phyloP scores from a whole-genome alignment of 2,888 invertebrate genomes.

The Allygus modestus region DNA sequence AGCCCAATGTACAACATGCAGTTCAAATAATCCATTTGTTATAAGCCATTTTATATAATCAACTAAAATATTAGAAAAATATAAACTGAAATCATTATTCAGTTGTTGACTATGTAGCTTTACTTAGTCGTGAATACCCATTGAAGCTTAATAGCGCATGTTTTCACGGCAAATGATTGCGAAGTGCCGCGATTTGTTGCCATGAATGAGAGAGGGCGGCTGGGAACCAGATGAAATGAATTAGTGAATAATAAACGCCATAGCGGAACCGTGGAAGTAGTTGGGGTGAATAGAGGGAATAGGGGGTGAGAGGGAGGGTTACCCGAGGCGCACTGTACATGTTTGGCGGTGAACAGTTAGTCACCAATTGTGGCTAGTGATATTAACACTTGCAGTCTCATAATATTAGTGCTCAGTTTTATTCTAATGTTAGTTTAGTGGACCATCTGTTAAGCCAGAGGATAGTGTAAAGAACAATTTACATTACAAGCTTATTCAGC shows the following conservation, averaged over 20 bases:
- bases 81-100: too few relatives aligned
- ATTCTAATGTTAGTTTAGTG: too few relatives aligned
- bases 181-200: slow-evolving; percentile 1
- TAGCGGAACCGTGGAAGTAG: neutral
- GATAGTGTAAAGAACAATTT: too few relatives aligned
- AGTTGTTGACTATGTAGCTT: too few relatives aligned
- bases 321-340: neutral
- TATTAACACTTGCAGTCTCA: neutral
- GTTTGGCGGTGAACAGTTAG: neutral
- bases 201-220: slow-evolving; percentile 8
- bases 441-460: too few relatives aligned
- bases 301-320: neutral
- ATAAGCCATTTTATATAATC: too few relatives aligned
- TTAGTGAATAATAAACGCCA: slow-evolving; percentile 43
- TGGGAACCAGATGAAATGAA: slow-evolving; percentile 13
- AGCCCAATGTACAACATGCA: too few relatives aligned
- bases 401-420: too few relatives aligned
- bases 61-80: too few relatives aligned
- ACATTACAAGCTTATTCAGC: too few relatives aligned
- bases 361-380: neutral
- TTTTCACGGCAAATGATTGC: slow-evolving; percentile 1
- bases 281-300: neutral
- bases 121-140: neutral
- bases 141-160: neutral
- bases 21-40: too few relatives aligned